Evolutionary conservation across 2,113 vertebrate species (phyloP).

Genomic region (Gyps fulvus): DNA sequence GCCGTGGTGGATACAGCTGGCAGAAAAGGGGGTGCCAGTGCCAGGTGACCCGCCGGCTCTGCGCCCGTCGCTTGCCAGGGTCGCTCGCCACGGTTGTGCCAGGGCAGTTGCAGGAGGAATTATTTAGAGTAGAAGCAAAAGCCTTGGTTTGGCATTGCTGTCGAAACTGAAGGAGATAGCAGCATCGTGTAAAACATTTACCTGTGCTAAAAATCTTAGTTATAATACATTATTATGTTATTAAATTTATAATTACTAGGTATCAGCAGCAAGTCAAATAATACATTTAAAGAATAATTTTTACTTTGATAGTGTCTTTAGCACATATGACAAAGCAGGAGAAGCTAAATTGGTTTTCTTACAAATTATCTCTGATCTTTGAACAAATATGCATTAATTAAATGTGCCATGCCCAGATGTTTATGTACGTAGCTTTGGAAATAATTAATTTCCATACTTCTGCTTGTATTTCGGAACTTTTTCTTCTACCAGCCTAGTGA

Average conservation of each 20-base stretch:
- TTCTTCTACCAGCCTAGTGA: background rate
- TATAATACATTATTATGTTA: background rate
- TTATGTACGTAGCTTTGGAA: background rate
- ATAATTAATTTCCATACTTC: background rate
- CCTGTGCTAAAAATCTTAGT: background rate
- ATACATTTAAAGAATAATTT: slow-evolving; percentile 3
- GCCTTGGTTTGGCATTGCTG: background rate
- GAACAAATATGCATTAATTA: slow-evolving; percentile 23
- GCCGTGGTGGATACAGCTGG: background rate
- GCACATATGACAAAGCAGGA: background rate
- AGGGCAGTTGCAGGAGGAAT: background rate
- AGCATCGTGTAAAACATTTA: background rate
- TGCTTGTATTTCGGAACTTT: background rate
- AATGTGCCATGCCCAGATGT: background rate
- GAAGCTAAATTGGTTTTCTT: slow-evolving; percentile 15
- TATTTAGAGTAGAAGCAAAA: background rate
- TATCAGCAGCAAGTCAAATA: background rate
- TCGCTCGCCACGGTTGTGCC: accelerated
- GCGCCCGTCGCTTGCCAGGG: background rate
- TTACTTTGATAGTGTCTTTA: slow-evolving; percentile 2
- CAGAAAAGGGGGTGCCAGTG: background rate
- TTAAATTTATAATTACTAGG: slow-evolving; percentile 12
- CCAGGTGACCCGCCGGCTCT: background rate
- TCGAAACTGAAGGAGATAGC: background rate
- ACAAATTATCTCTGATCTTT: slow-evolving; percentile 20